A percentile compares a stretch with the other conserved stretches of the same genome.
Conservation (phyloP, 2,888 invertebrate genomes). For the Criorhina ranunculi region DNA sequence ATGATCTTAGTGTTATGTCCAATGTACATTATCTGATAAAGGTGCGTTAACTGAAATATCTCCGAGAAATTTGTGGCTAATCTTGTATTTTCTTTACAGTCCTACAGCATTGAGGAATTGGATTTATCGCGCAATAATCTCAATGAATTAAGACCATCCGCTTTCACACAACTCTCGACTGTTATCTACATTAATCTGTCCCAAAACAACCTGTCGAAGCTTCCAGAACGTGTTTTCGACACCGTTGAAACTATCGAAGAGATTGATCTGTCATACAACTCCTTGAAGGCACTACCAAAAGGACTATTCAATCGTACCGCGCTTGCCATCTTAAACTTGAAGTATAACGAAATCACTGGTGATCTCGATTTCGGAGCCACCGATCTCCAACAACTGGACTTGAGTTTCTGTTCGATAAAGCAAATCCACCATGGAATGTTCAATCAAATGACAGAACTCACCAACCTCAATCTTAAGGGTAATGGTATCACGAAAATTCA, state of each 20-base stretch:
- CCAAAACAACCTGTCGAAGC: constrained; percentile 87
- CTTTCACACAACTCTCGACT: constrained; percentile 88
- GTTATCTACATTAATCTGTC: constrained; percentile 89
- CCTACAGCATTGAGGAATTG: constrained; percentile 89
- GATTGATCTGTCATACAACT: constrained; percentile 90
- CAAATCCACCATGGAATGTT: constrained; percentile 88
- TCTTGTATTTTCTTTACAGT: constrained; percentile 78
- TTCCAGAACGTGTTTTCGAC: constrained; percentile 85
- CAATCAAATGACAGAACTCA: constrained; percentile 87
- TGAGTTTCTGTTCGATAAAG: constrained; percentile 89
- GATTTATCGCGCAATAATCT: constrained; percentile 90
- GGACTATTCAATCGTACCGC: constrained; percentile 89
- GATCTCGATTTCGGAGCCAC: constrained; percentile 87
- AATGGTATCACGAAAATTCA: constrained; percentile 89
- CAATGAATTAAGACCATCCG: constrained; percentile 87
- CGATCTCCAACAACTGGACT: constrained; percentile 88
- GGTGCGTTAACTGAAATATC: constrained; percentile 74
- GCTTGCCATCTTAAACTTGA: constrained; percentile 88
- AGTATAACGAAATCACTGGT: constrained; percentile 88
- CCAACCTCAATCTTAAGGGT: constrained; percentile 88
- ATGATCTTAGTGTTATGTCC: constrained; percentile 86
- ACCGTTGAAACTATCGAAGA: constrained; percentile 88
- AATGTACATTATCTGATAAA: constrained; percentile 81
- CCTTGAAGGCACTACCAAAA: constrained; percentile 87
- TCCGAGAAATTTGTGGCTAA: neutral